Evolutionary conservation across 2,888 invertebrate genomes (phyloP).

Genomic region (Brenthis daphne): DNA sequence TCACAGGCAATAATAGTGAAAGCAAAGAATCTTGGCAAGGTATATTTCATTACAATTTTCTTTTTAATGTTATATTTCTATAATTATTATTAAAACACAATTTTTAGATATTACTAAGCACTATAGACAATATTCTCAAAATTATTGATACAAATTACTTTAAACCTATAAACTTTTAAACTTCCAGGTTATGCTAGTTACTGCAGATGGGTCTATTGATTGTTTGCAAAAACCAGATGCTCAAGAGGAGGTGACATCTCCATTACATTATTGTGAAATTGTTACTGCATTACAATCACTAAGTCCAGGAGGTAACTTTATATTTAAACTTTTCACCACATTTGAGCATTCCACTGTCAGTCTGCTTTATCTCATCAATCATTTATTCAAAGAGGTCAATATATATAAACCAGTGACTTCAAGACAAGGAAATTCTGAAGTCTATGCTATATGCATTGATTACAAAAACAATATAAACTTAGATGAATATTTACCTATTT

Average conservation of each 20-base stretch:
- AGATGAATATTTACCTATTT: constrained; percentile 63
- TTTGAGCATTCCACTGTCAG: constrained; percentile 92
- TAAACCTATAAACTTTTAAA: too few relatives aligned
- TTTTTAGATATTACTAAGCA: too few relatives aligned
- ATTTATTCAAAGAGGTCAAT: constrained; percentile 87
- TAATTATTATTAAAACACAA: neutral
- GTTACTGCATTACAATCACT: constrained; percentile 88
- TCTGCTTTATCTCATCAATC: constrained; percentile 89
- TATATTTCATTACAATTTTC: constrained; percentile 47
- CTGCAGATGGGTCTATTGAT: constrained; percentile 97
- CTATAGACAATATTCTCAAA: too few relatives aligned
- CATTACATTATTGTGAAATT: constrained; percentile 92
- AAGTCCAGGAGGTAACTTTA: constrained; percentile 86
- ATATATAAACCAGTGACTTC: constrained; percentile 95
- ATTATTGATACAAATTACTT: too few relatives aligned
- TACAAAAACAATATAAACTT: constrained; percentile 78
- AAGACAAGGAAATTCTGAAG: constrained; percentile 97
- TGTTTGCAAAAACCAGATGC: constrained; percentile 92
- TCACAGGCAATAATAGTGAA: constrained; percentile 83
- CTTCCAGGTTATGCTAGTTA: constrained; percentile 85
- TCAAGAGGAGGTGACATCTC: constrained; percentile 91
- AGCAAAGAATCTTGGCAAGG: constrained; percentile 75
- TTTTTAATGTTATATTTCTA: neutral
- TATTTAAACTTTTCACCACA: constrained; percentile 95
- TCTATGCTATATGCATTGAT: constrained; percentile 89